These are phyloP conservation scores for Bembecia ichneumoniformis DNA, from an alignment of 2,888 invertebrate genomes.

Conservation along the genomic window DNA sequence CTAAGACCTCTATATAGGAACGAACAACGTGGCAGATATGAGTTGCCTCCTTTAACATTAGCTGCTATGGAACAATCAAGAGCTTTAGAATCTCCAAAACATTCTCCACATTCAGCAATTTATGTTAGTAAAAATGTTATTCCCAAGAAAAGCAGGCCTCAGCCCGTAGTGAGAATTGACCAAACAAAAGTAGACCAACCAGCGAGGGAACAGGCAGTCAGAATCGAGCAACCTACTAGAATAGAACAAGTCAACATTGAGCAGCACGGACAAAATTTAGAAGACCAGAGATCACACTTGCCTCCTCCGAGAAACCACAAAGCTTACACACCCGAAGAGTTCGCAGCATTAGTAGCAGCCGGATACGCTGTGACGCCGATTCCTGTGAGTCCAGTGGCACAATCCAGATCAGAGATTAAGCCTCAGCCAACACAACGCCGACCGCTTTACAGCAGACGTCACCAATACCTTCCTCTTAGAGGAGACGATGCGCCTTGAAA, in stretches of 20 bases:
- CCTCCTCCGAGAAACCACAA: constrained; percentile 66
- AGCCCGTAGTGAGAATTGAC: constrained; percentile 29
- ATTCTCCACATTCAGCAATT: constrained; percentile 48
- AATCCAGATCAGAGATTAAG: constrained; percentile 41
- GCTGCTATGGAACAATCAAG: constrained; percentile 35
- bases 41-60: constrained; percentile 25
- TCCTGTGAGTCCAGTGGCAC: constrained; percentile 51
- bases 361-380: constrained; percentile 66
- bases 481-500: constrained; percentile 59
- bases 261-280: constrained; percentile 33
- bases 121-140: constrained; percentile 55
- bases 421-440: constrained; percentile 31
- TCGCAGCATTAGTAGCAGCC: constrained; percentile 60
- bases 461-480: constrained; percentile 59
- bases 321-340: constrained; percentile 67
- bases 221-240: constrained; percentile 18
- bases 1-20: constrained; percentile 49
- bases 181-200: constrained; percentile 19
- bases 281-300: constrained; percentile 51
- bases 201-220: constrained; percentile 7
- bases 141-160: constrained; percentile 40
- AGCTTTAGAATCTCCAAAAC: constrained; percentile 35
- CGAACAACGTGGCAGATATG: constrained; percentile 49
- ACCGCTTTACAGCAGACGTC: constrained; percentile 38
- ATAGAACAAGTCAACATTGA: constrained; percentile 17